These are phyloP conservation scores for Phenganax subtilis DNA, from an alignment of 92 coral and sea anemone species.

Conservation along the genomic window DNA sequence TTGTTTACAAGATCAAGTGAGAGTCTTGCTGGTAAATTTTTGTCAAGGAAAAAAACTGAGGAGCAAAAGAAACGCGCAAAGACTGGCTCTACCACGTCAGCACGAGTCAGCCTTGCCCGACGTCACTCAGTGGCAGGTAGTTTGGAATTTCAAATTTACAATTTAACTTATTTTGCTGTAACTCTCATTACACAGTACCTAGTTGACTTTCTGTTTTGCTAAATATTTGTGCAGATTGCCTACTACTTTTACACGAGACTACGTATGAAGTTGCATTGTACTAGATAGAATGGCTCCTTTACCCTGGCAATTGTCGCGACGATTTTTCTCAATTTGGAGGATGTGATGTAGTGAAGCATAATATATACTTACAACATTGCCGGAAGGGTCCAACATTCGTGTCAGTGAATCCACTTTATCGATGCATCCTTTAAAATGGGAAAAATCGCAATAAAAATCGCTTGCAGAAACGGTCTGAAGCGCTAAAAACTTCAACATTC, in stretches of 20 bases:
- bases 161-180: neutral
- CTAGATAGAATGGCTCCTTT: neutral
- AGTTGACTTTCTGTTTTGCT: neutral
- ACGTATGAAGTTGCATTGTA: neutral
- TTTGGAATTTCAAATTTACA: neutral
- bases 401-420: too few relatives aligned
- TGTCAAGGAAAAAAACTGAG: neutral
- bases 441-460: too few relatives aligned
- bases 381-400: too few relatives aligned
- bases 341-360: too few relatives aligned
- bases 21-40: slow-evolving; percentile 34
- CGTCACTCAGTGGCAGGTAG: slow-evolving; percentile 63
- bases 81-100: slow-evolving; percentile 36
- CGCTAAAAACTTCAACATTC: too few relatives aligned
- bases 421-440: too few relatives aligned
- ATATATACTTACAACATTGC: too few relatives aligned
- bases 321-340: too few relatives aligned
- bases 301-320: neutral
- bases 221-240: neutral
- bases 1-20: slow-evolving; percentile 60
- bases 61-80: slow-evolving; percentile 27
- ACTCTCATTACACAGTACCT: neutral
- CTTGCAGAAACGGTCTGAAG: too few relatives aligned
- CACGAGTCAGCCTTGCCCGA: slow-evolving; percentile 42
- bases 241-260: neutral